Conservation (phyloP, 2,113 vertebrate species). For the Blennius ocellaris region DNA sequence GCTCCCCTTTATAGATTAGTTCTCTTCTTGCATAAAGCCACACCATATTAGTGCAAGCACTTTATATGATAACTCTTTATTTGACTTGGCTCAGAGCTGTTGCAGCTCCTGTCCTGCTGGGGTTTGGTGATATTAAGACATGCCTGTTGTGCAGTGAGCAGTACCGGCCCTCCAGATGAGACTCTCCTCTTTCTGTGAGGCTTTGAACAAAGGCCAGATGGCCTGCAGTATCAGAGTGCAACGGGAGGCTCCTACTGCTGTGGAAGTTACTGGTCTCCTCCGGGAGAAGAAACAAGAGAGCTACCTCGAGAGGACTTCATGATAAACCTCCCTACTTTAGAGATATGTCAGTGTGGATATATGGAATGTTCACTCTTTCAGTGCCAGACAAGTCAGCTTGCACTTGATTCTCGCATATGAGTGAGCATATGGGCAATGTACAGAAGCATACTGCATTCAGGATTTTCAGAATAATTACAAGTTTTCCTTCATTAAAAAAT, state of each 20-base stretch:
- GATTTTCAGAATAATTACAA: too few relatives aligned
- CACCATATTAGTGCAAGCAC: background rate
- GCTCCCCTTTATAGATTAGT: background rate
- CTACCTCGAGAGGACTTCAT: slow-evolving; percentile 36
- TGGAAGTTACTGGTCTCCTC: slow-evolving; percentile 60
- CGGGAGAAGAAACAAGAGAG: slow-evolving; percentile 55
- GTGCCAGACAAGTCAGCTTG: background rate
- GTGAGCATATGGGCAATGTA: background rate
- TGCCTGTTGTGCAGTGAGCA: slow-evolving; percentile 35
- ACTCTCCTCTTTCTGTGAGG: slow-evolving; percentile 34
- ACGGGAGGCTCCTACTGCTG: slow-evolving; percentile 47
- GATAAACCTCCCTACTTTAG: slow-evolving; percentile 34
- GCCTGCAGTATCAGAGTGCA: slow-evolving; percentile 60
- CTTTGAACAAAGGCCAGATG: slow-evolving; percentile 66
- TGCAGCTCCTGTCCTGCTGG: slow-evolving; percentile 27
- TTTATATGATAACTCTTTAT: slow-evolving; percentile 29
- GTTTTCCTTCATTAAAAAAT: too few relatives aligned
- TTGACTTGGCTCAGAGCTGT: slow-evolving; percentile 19
- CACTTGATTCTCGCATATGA: background rate
- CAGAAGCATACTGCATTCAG: background rate
- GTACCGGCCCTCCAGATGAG: slow-evolving; percentile 50
- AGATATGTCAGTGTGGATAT: slow-evolving; percentile 38
- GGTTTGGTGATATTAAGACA: slow-evolving; percentile 40
- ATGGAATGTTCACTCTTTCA: slow-evolving; percentile 11
- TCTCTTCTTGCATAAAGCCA: background rate